Percentiles rank a stretch among this genome's conserved stretches.
Conservation (phyloP, 2,797 vertebrate species). For the Rousettus madagascariensis region DNA sequence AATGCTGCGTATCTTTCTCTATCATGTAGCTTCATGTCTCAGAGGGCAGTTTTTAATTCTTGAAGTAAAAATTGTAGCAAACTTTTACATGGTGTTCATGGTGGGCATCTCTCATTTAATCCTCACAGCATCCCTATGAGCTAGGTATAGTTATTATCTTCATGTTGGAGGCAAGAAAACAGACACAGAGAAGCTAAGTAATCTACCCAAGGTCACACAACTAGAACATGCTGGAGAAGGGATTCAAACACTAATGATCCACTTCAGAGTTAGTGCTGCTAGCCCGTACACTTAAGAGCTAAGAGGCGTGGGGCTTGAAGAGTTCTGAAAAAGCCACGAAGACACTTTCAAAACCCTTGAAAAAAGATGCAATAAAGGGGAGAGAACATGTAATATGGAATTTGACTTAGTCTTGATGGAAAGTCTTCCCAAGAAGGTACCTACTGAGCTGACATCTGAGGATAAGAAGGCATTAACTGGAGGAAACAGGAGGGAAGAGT, state of each 20-base stretch:
- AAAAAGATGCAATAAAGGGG: not conserved
- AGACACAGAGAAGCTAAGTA: not conserved
- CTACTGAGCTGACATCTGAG: not conserved
- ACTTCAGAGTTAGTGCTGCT: not conserved
- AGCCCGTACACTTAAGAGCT: not conserved
- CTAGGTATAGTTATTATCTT: not conserved
- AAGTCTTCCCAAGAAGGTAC: not conserved
- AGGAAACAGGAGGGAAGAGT: not conserved
- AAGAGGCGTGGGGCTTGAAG: not conserved
- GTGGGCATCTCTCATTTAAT: not conserved
- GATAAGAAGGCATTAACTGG: not conserved
- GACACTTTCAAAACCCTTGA: not conserved
- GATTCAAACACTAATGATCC: not conserved
- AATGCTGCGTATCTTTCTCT: not conserved
- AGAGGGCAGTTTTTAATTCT: conserved; percentile 20
- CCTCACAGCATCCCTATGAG: not conserved
- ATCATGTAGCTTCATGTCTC: not conserved
- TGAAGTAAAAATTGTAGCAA: not conserved
- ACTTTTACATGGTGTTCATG: not conserved
- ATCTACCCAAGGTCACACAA: not conserved
- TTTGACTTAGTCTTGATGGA: not conserved
- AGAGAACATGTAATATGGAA: not conserved
- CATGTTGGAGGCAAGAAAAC: not conserved
- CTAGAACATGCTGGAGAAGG: not conserved
- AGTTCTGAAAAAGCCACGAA: not conserved